Conservation (phyloP, 1,140 invertebrate genomes). For the Lasioglossum albipes region DNA sequence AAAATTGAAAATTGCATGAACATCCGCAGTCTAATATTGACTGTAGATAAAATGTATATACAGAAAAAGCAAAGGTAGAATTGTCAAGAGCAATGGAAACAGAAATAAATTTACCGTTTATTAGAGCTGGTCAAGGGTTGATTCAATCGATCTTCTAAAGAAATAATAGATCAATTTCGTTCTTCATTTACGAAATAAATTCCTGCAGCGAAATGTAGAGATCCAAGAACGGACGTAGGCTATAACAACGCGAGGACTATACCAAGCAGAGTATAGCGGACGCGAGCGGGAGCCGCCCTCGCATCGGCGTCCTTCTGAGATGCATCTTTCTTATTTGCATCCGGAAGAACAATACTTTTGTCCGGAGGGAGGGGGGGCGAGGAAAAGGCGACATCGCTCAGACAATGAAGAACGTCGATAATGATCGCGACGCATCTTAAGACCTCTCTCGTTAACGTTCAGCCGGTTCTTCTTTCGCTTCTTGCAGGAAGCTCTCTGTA, state of each 20-base stretch:
- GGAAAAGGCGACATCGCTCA: constrained; percentile 49
- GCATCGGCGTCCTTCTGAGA: not conserved
- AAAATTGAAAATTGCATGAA: too few relatives aligned
- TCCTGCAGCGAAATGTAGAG: too few relatives aligned
- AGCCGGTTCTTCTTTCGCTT: constrained; percentile 54
- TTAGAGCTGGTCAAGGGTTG: too few relatives aligned
- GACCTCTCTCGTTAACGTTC: constrained; percentile 59
- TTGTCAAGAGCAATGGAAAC: too few relatives aligned
- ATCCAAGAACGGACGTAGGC: too few relatives aligned
- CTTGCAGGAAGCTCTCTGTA: constrained; percentile 64
- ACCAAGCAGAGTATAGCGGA: not conserved
- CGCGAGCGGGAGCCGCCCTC: not conserved
- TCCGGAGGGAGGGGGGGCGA: constrained; percentile 11
- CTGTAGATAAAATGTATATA: too few relatives aligned
- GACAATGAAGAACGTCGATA: constrained; percentile 58
- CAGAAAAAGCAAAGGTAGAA: too few relatives aligned
- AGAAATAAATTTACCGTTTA: too few relatives aligned
- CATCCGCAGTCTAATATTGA: too few relatives aligned
- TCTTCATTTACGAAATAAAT: too few relatives aligned
- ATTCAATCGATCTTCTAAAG: too few relatives aligned
- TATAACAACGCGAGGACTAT: not conserved
- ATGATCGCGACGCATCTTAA: constrained; percentile 63
- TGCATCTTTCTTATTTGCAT: constrained; percentile 39
- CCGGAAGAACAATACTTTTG: constrained; percentile 50
- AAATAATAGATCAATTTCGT: too few relatives aligned